phyloP scores from a whole-genome alignment of 2,113 vertebrate species.

The Raphicerus campestris region DNA sequence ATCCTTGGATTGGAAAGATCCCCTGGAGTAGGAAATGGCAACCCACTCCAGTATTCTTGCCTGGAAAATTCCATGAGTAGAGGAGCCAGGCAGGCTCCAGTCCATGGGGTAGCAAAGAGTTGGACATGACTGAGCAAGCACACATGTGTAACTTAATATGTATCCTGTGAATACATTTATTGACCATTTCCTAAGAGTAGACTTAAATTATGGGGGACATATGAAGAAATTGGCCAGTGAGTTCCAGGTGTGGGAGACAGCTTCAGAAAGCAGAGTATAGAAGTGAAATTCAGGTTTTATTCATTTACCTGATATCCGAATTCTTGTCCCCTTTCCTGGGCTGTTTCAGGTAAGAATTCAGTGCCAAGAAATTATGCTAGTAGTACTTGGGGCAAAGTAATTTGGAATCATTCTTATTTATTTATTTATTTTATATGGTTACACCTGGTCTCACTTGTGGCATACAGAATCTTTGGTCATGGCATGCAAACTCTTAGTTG shows the following conservation, averaged over 20 bases:
- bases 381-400: not conserved
- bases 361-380: not conserved
- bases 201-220: not conserved
- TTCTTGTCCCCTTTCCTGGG: not conserved
- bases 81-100: not conserved
- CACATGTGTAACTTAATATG: not conserved
- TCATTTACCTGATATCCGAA: not conserved
- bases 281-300: not conserved
- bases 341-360: not conserved
- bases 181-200: not conserved
- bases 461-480: not conserved
- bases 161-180: not conserved
- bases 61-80: not conserved
- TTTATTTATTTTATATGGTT: not conserved
- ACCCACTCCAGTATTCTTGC: not conserved
- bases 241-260: not conserved
- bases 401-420: not conserved
- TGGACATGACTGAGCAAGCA: not conserved
- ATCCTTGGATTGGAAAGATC: not conserved
- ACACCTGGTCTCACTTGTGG: not conserved
- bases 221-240: not conserved
- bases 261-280: not conserved
- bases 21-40: not conserved
- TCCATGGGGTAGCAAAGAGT: not conserved
- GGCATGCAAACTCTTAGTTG: not conserved